A percentile compares a stretch with the other conserved stretches of the same genome.
These are phyloP conservation scores for Spilosoma lubricipeda DNA, from an alignment of 2,888 invertebrate genomes.

Conservation along the genomic window DNA sequence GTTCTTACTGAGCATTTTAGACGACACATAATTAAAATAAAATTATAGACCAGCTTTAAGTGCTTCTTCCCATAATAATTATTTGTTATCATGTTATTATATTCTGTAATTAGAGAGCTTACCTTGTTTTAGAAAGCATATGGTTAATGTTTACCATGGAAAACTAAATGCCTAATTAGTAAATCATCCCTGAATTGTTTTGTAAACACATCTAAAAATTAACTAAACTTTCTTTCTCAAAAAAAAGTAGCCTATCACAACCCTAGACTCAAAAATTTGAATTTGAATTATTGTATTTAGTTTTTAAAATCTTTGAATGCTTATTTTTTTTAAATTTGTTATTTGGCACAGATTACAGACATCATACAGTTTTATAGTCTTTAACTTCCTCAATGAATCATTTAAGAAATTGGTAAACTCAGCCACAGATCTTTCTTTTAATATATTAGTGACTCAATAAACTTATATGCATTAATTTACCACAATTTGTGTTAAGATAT, in stretches of 20 bases:
- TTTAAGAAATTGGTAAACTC: slow-evolving; percentile 6
- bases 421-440: slow-evolving; percentile 13
- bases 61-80: background rate
- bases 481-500: background rate
- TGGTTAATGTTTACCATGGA: background rate
- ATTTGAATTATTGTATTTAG: background rate
- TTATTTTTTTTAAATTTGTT: slow-evolving; percentile 6
- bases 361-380: slow-evolving; percentile 14
- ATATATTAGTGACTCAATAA: slow-evolving; percentile 3
- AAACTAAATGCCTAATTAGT: background rate
- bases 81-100: background rate
- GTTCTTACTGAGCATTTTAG: background rate
- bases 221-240: too few relatives aligned
- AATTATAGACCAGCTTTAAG: background rate
- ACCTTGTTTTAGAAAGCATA: background rate
- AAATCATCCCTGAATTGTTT: background rate
- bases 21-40: background rate
- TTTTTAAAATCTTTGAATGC: background rate
- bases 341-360: slow-evolving; percentile 17
- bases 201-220: background rate
- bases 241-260: too few relatives aligned
- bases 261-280: background rate
- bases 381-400: slow-evolving; percentile 20
- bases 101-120: background rate
- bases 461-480: background rate